Conservation (phyloP, 2,797 vertebrate species). For the Neosilurus mollespiculum region DNA sequence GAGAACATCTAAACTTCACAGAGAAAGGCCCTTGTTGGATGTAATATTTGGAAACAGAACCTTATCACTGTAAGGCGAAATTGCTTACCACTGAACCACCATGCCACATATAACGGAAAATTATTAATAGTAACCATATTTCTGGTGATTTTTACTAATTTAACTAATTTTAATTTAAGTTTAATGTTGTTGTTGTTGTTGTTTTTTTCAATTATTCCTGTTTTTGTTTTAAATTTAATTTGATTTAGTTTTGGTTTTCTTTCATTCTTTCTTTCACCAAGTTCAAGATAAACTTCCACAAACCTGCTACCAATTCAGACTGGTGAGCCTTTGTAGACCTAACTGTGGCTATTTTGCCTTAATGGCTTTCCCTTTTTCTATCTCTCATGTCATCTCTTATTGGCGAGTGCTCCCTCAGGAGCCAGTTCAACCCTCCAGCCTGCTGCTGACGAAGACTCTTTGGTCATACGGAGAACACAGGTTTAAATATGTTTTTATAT, state of each 20-base stretch:
- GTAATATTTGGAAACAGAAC: too few species aligned
- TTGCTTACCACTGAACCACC: too few species aligned
- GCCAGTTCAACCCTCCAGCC: constrained; percentile 9
- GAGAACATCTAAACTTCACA: too few species aligned
- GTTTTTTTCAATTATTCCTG: background rate
- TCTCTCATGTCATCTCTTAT: constrained; percentile 20
- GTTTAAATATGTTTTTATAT: constrained; percentile 42
- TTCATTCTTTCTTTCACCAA: background rate
- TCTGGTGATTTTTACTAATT: too few species aligned
- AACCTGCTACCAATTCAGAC: constrained; percentile 35
- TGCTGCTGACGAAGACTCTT: constrained; percentile 46
- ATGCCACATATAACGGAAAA: too few species aligned
- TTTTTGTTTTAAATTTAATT: background rate
- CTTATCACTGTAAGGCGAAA: too few species aligned
- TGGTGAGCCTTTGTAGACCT: constrained; percentile 13
- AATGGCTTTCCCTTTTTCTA: constrained; percentile 14
- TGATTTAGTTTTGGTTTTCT: background rate
- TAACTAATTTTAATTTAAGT: background rate
- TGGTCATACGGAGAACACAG: constrained; percentile 5
- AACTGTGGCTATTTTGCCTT: constrained; percentile 39
- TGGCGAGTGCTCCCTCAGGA: constrained; percentile 26
- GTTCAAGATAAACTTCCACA: constrained; percentile 3
- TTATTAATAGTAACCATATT: too few species aligned
- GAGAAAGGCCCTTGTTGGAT: too few species aligned
- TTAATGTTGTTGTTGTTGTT: background rate